Evolutionary conservation across 1,140 invertebrate genomes (phyloP), one percentile per base, ranked within the genome.

Genomic region (Drosophila tristis): DNA sequence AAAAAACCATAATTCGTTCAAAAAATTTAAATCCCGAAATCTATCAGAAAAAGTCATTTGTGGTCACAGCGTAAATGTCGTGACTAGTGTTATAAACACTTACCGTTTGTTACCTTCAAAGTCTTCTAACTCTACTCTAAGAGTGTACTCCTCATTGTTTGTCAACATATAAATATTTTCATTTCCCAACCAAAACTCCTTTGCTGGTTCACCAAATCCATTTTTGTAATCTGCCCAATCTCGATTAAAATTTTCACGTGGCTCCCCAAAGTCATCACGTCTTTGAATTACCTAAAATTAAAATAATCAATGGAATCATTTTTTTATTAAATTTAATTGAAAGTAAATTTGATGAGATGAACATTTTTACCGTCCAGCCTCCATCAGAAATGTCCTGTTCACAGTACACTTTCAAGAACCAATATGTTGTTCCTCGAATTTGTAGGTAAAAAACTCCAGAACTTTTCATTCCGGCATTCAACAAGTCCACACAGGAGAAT

Each of bases 141-240:
- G 93, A 84, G 95, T 95, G 91, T 98, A 98, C 84, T 98, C 96
- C 80, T 98, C 97, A 80, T 98, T 97, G 86, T 98, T 98, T n/a
- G 97, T 98, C 13, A 99, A 93, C 95, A 97, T 97, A 91, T 98
- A 98, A 63, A 98, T 97, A 85, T 98, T 97, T 85, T 98, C 97
- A 87, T 98, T 98, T 39, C 98, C 98, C 15, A 99, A 93, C 97
- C 97, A 98, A 92, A 98, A 97, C 92, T 98, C 97, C 71, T 96
- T 95, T 15, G 94, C 95, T 0, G 97, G 96, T 92, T 98, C 97
- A 4, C 98, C 98, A 90, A 99, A 99, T 11, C 98, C 98, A 80
- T 98, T 96, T 91, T 98, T 97, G 92, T 99, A 99, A 86, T 98
- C 97, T n/a, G 96, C 94, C 98, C 98, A 99, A 84, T 98, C 97